Base-by-base conservation (phyloP, 2,113 vertebrate genomes). In the Zeus faber region DNA sequence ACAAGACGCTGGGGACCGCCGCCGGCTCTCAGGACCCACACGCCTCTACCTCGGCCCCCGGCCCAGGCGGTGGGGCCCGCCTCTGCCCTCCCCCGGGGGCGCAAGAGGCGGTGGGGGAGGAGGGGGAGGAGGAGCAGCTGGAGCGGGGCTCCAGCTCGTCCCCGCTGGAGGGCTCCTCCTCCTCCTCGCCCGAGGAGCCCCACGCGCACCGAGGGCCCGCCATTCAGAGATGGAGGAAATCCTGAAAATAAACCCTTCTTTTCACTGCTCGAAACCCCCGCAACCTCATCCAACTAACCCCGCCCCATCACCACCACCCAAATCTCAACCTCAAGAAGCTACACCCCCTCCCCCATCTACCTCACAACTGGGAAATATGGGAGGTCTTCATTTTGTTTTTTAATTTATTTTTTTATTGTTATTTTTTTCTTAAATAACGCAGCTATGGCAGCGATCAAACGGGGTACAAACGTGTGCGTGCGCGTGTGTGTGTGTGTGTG, bases 211-310 rank as follows among this genome's bases (percentile, higher is more conserved):
- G 91, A 45, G 93, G 92, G 76, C 90, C 91, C 81, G 90, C 91
- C 29, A 89, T 93, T 82, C 95, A 94, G 75, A 95, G 93, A 79
- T 89, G 95, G 82, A 98, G 94, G 91, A 97, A 95, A 85, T 92
- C 92, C 84, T 94, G 94, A 86, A 71, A 58, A 23, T 51, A 64
- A 69, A 31, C 49, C 26, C 29, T 18, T 58, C 71, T n/a, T n/a
- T n/a, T n/a, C 43, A 16, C 54, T n/a, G 20, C 54, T 53, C 23
- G 81, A 65, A 43, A 18, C 14, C 39, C 41, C 16, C 41, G 1
- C 18, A 6, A 18, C 58, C 62, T 24, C 22, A 2, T 18, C 41
- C 18, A 1, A 10, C 9, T 7, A 9, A 18, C 53, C 7, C 27
- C 22, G 57, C 70, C 33, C 5, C 33, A 37, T 4, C 10, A 14